phyloP scores from a whole-genome alignment of 2,113 vertebrate species.

The Sphyrna mokarran region DNA sequence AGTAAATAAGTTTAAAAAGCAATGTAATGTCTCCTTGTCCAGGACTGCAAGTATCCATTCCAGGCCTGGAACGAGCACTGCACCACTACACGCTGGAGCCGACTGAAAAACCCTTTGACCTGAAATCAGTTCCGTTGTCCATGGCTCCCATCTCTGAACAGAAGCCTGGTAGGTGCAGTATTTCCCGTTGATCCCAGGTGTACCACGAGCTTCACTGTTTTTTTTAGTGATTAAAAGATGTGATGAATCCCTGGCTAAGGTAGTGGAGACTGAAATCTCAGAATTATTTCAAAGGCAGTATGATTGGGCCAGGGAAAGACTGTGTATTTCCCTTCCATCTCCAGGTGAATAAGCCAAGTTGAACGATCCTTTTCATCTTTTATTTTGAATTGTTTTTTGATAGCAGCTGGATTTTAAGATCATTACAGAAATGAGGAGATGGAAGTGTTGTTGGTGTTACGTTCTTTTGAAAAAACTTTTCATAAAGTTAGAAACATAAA shows the following conservation, averaged over 20 bases:
- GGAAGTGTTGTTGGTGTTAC: background rate
- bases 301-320: background rate
- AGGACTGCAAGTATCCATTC: conserved; percentile 67
- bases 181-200: background rate
- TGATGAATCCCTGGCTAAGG: background rate
- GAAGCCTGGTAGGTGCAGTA: conserved; percentile 56
- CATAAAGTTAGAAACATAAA: background rate
- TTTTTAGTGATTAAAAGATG: background rate
- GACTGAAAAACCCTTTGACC: conserved; percentile 67
- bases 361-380: background rate
- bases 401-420: background rate
- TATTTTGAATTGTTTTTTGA: background rate
- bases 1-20: background rate
- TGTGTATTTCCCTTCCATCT: no score
- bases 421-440: background rate
- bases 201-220: background rate
- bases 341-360: background rate
- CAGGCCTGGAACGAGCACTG: conserved; percentile 66
- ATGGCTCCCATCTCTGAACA: conserved; percentile 58
- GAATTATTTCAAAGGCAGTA: background rate
- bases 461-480: background rate
- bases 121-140: conserved; percentile 70
- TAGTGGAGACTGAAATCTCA: no score
- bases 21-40: conserved; percentile 24
- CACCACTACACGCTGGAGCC: conserved; percentile 71